Evolutionary conservation across 1,140 invertebrate species (phyloP), one percentile per base, ranked within the genome.

Genomic region (Pseudomyrmex concolor): DNA sequence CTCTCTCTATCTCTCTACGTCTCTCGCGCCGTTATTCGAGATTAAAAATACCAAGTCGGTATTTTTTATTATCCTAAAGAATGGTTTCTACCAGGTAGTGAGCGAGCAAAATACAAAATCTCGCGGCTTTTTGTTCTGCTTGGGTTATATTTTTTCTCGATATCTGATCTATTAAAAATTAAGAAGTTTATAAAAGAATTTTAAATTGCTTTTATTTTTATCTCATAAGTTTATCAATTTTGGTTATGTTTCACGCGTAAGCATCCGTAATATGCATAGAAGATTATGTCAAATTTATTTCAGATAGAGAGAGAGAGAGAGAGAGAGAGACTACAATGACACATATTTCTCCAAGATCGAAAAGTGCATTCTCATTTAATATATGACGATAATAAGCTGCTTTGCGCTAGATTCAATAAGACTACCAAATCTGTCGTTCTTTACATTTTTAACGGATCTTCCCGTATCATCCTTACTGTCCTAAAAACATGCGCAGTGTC

Each of bases 31-130:
- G 51, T 48, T 57, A 7, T 70, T 60, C 66, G 54, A 71, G 55
- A 80, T 80, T 80, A 80, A 80, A 71, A 80, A 71, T 80, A 71
- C 43, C 66, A 70, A 59, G 66, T 15, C 66, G 22, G 12, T 54
- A 22, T 50, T 76, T 22, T 34, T 76, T 59, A 71, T n/a, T 54
- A 25, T 2, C 25, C 19, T 59, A 48, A 59, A 34, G 12, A 10
- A 70, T 71, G 43, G 43, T 71, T 50, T 48, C 43, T 50, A 50
- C 2, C 34, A 12, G 12, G 7, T 70, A 19, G 43, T 48, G n/a
- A 34, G 10, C 25, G 25, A 68, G 22, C n/a, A 67, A 67, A 45
- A 57, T 67, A 60, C 19, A 70, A 80, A 80, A 22, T 80, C 66
- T 34, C 5, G 4, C 34, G 34, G 34, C 5, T 34, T 34, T 34